Base-by-base conservation (phyloP, 2,113 vertebrate species). In the Hipposideros armiger region DNA sequence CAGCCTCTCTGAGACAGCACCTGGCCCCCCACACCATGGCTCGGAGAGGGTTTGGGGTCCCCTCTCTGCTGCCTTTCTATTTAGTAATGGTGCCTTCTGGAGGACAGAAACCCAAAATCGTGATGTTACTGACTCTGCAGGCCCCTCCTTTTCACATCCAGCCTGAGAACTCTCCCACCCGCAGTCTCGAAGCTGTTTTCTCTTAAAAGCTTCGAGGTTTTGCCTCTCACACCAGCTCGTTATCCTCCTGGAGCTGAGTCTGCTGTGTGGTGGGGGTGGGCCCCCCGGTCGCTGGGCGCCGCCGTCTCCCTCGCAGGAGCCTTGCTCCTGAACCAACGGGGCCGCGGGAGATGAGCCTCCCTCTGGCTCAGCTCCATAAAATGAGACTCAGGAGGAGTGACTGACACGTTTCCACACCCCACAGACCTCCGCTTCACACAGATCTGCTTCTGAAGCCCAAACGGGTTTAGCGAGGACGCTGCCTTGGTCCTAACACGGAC, bases 331-430 rank as follows among this genome's bases (percentile, higher is more conserved):
- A 24, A 30, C 16, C 14, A 36, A 36, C 47, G 4, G 30, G 56
- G 54, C 77, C 40, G 19, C 69, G 2, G 45, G 62, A 45, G 32
- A 67, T 4, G 1, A 2, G 30, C 28, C 47, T 13, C 36, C 13
- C 64, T n/a, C 32, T 28, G 40, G 36, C 45, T 62, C 52, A 62
- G 30, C 8, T 78, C 14, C 54, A 16, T 22, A 45, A 50, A 64
- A 40, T 3, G 4, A 2, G 22, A 91, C 58, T 11, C 20, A 11
- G 42, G 28, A 17, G 80, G 22, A 60, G 19, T 32, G 26, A 20
- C 26, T 3, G 2, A 20, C 8, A 10, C 15, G 50, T 7, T 26
- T 3, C 4, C 74, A 22, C 0, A 20, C 4, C 8, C 62, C 54
- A 19, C 6, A 36, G 60, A 20, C 4, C 85, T 20, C 16, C 36